phyloP scores from a whole-genome alignment of 2,888 invertebrate species.

The Habroteleia sp. region DNA sequence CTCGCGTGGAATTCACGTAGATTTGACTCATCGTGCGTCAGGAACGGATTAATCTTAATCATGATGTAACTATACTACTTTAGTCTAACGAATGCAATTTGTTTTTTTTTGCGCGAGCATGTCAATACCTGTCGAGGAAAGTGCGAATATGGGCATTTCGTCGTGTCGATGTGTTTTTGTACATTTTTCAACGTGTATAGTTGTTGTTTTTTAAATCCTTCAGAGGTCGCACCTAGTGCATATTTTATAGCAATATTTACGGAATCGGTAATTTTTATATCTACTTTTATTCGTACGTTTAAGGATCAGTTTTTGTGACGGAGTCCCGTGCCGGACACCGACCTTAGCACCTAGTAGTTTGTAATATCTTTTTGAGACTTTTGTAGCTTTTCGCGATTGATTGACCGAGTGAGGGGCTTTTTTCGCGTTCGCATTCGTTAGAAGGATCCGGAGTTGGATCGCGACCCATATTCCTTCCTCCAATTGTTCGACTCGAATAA shows the following conservation, averaged over 20 bases:
- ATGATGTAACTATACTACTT: slow-evolving; percentile 43
- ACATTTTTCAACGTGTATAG: slow-evolving; percentile 61
- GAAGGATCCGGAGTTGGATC: slow-evolving; percentile 26
- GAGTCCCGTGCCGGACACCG: slow-evolving; percentile 5
- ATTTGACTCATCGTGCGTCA: too few species aligned
- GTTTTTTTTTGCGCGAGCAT: slow-evolving; percentile 37
- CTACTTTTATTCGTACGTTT: slow-evolving; percentile 62
- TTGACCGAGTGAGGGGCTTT: slow-evolving; percentile 29
- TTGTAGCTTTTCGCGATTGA: slow-evolving; percentile 58
- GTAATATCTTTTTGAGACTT: slow-evolving; percentile 62
- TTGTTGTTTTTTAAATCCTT: slow-evolving; percentile 64
- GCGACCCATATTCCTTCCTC: slow-evolving; percentile 62
- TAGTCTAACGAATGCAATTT: slow-evolving; percentile 30
- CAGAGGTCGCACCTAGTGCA: slow-evolving; percentile 64
- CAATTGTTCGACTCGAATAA: slow-evolving; percentile 21
- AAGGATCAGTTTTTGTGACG: slow-evolving; percentile 58
- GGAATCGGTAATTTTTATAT: slow-evolving; percentile 64
- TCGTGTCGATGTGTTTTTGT: slow-evolving; percentile 63
- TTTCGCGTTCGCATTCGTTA: slow-evolving; percentile 28
- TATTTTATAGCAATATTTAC: slow-evolving; percentile 65
- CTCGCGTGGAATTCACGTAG: too few species aligned
- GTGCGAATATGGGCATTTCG: slow-evolving; percentile 63
- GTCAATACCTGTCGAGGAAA: slow-evolving; percentile 59
- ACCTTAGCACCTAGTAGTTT: slow-evolving; percentile 60
- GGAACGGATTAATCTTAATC: slow-evolving; percentile 31